These are phyloP conservation scores for Sipha maydis DNA, from an alignment of 2,888 invertebrate species.

Conservation along the genomic window DNA sequence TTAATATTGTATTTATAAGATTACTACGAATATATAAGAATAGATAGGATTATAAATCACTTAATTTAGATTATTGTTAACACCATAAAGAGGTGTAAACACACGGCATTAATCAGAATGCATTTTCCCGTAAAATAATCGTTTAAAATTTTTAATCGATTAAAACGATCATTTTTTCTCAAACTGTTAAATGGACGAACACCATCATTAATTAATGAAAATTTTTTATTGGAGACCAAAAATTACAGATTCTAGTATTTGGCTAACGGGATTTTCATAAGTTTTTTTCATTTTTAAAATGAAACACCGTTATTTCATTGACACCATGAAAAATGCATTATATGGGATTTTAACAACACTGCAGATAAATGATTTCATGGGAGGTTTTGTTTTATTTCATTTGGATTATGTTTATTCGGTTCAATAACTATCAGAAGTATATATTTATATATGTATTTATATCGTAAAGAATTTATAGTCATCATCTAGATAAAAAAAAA, in stretches of 20 bases:
- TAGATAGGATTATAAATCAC: background rate
- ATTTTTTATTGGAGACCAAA: background rate
- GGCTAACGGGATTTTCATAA: conserved; percentile 5
- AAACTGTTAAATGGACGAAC: background rate
- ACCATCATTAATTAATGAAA: background rate
- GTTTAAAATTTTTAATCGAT: background rate
- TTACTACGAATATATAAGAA: background rate
- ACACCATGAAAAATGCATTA: conserved; percentile 41
- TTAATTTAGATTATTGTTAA: background rate
- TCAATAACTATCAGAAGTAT: conserved; percentile 35
- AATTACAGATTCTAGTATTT: background rate
- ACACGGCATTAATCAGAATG: background rate
- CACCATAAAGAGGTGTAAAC: background rate
- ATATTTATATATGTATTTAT: background rate
- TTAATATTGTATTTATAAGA: background rate
- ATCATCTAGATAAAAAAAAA: background rate
- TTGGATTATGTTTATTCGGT: conserved; percentile 52
- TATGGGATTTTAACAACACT: background rate
- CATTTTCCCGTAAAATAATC: background rate
- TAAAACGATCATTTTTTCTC: conserved; percentile 5
- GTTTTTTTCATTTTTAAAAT: conserved; percentile 10
- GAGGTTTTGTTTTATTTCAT: conserved; percentile 45
- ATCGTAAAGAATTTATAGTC: background rate
- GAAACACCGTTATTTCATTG: conserved; percentile 6
- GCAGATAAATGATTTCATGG: conserved; percentile 43